Conservation (phyloP, 2,888 invertebrate genomes). For the Temnothorax ravouxi region DNA sequence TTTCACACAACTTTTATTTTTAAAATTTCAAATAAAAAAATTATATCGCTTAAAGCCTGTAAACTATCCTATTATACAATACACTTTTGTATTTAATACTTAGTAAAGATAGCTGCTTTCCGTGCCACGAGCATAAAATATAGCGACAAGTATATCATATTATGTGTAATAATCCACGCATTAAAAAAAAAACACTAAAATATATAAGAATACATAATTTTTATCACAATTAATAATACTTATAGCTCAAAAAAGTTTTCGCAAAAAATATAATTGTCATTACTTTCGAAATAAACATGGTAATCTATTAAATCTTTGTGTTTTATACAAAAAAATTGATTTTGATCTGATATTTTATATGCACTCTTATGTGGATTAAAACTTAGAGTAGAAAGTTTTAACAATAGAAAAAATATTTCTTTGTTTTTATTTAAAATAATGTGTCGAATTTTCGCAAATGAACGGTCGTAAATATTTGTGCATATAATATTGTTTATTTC, state of each 20-base stretch:
- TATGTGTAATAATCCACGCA: too few species aligned
- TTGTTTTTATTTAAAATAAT: constrained; percentile 35
- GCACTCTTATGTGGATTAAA: constrained; percentile 5
- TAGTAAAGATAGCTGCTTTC: too few species aligned
- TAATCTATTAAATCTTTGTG: constrained; percentile 30
- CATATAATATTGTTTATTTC: constrained; percentile 21
- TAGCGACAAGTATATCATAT: too few species aligned
- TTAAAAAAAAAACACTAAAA: too few species aligned
- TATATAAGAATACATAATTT: too few species aligned
- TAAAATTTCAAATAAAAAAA: too few species aligned
- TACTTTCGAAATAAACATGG: background rate
- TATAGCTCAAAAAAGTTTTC: background rate
- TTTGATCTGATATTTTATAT: constrained; percentile 7
- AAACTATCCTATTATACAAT: too few species aligned
- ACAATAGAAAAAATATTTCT: background rate
- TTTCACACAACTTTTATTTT: too few species aligned
- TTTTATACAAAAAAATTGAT: constrained; percentile 32
- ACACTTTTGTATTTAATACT: too few species aligned
- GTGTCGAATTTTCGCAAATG: constrained; percentile 19
- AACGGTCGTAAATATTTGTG: constrained; percentile 16
- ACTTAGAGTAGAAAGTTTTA: constrained; percentile 17
- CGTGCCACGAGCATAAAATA: too few species aligned
- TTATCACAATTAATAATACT: constrained; percentile 46
- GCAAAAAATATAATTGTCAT: constrained; percentile 13
- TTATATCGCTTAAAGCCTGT: too few species aligned